Evolutionary conservation across 1,140 invertebrate species (phyloP).

Genomic region (Pachypeltis micranthus): DNA sequence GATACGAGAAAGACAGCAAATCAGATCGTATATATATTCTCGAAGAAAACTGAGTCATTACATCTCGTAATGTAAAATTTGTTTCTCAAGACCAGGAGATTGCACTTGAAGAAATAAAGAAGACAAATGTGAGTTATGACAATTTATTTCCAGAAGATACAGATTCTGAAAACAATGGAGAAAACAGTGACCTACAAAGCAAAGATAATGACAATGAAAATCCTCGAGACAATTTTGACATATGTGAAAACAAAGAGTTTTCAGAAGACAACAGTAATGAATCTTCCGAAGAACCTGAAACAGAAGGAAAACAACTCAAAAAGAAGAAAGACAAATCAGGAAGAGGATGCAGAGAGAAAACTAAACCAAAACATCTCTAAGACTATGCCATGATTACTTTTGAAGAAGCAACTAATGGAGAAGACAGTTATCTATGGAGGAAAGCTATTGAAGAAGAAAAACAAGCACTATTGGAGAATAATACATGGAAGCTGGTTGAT

Average conservation of each 20-base stretch:
- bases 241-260: background rate
- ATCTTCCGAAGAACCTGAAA: background rate
- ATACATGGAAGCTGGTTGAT: slow-evolving; percentile 24
- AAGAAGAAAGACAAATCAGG: background rate
- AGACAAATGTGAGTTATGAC: background rate
- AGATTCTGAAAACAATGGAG: background rate
- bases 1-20: slow-evolving; percentile 21
- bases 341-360: background rate
- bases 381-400: too few species aligned
- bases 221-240: background rate
- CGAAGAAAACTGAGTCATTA: background rate
- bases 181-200: background rate
- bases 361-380: too few species aligned
- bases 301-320: background rate
- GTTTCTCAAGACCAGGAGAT: too few species aligned
- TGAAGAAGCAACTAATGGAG: too few species aligned
- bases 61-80: background rate
- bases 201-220: background rate
- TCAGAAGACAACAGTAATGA: background rate
- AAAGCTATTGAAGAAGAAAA: slow-evolving; percentile 27
- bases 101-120: background rate
- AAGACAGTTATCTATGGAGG: too few species aligned
- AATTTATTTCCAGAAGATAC: background rate
- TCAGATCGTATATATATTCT: background rate
- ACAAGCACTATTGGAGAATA: slow-evolving; percentile 25